A percentile compares a stretch with the other conserved stretches of the same genome.
Conservation (phyloP, 1,140 invertebrate genomes). For the Aphaenogaster rudis region DNA sequence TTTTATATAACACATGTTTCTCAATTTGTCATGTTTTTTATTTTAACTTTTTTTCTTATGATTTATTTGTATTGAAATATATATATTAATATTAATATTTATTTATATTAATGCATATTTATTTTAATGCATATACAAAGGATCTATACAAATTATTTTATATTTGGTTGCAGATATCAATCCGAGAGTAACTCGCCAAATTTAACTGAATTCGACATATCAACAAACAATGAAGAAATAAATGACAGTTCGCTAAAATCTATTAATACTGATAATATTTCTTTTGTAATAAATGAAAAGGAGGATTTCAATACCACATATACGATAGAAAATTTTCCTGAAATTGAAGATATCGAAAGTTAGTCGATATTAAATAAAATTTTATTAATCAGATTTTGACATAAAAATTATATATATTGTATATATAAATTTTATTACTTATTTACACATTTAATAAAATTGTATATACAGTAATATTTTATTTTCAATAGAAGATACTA, state of each 20-base stretch:
- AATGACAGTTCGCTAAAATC: not conserved
- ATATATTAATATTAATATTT: too few species aligned
- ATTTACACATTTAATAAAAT: not conserved
- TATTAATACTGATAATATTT: not conserved
- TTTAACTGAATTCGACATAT: not conserved
- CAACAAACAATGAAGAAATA: not conserved
- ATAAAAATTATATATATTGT: not conserved
- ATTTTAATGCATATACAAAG: not conserved
- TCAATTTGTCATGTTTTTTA: not conserved
- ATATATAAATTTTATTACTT: not conserved
- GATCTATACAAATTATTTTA: not conserved
- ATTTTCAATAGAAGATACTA: not conserved
- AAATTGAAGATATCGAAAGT: not conserved
- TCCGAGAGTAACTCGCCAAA: not conserved
- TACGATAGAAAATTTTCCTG: not conserved
- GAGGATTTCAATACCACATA: not conserved
- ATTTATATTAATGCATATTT: not conserved
- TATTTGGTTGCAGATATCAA: slow-evolving; percentile 5
- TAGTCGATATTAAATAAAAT: not conserved
- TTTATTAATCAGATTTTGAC: not conserved
- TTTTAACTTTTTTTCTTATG: not conserved
- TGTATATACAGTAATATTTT: not conserved
- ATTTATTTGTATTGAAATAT: not conserved
- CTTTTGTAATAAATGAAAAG: not conserved
- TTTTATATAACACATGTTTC: not conserved